Evolutionary conservation across 92 coral and sea anemone species (phyloP), one percentile per base, ranked within the genome.

Genomic region (Palythoa heliodiscus): DNA sequence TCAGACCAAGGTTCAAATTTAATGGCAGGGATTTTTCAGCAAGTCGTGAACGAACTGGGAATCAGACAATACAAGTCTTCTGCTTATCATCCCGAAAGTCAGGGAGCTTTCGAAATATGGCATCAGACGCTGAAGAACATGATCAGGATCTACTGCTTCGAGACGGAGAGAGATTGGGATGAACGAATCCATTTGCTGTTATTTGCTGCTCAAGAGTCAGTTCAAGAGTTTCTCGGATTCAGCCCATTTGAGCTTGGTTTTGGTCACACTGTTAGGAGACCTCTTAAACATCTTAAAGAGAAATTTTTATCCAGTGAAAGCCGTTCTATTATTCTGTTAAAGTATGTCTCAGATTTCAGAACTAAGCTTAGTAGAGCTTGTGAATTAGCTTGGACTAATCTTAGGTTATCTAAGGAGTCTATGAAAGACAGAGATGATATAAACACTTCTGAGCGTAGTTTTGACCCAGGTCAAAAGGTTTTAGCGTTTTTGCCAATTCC

Each of bases 1-100:
- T 88, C 91, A 11, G 87, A 91, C 82, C 90, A 91, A 85, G 94
- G 94, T 52, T 88, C 92, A 17, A 91, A 91, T 58, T 92, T 92
- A 37, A 92, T 83, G 95, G 82, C 90, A 29, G 84, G 90, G 7
- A 29, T 87, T 7, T 60, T 89, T 90, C 84, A 92, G 73, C 86
- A 92, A 87, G 93, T 89, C 16, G 89, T 92, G 95, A 58, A 89
- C 15, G 89, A 87, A 61, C 81, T 93, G 13, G 76, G 75, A n/a
- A 90, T 92, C 52, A 82, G 73, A 11, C 88, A 80, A 43, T 77
- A 71, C 43, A 77, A 58, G 22, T 68, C 73, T 14, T 89, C 91
- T 4, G 91, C 86, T 35, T 92, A 92, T 53, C 95, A 92, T 35
- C 93, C 91, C 5, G 77, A 86, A 66, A 88, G 82, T 64, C 83